A percentile compares a stretch with the other conserved stretches of the same genome.
Evolutionary conservation across 2,797 vertebrate genomes (phyloP).

Genomic region (Bothrops alternatus): DNA sequence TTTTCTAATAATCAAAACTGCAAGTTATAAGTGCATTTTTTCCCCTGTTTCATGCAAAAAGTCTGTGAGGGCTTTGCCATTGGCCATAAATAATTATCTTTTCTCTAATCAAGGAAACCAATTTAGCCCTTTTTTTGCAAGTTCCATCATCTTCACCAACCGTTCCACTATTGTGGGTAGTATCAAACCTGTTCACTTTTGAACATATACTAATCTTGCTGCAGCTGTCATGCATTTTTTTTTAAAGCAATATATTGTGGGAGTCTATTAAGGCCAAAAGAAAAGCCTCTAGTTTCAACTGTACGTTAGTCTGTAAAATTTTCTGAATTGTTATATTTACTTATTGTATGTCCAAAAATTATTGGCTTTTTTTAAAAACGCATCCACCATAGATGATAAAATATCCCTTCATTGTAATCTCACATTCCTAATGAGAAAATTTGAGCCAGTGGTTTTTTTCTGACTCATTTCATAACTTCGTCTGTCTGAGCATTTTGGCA

Average conservation of each 20-base stretch:
- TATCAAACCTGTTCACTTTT: background rate
- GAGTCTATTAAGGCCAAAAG: background rate
- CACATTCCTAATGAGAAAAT: background rate
- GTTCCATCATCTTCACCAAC: background rate
- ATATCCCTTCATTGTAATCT: background rate
- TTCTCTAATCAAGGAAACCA: background rate
- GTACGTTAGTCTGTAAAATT: background rate
- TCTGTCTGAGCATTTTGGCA: background rate
- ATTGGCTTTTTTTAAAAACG: background rate
- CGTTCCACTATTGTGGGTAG: background rate
- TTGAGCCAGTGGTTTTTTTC: background rate
- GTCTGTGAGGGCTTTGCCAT: background rate
- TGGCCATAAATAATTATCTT: background rate
- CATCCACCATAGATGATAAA: background rate
- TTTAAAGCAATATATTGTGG: background rate
- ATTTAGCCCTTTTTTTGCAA: background rate
- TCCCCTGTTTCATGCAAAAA: background rate
- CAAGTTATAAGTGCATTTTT: background rate
- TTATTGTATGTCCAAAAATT: background rate
- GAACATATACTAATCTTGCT: background rate
- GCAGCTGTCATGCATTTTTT: background rate
- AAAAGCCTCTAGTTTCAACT: background rate
- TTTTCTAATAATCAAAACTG: background rate
- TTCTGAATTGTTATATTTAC: background rate
- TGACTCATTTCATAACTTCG: background rate